Base-by-base conservation (phyloP, 1,140 invertebrate genomes). In the Daktulosphaira vitifoliae region DNA sequence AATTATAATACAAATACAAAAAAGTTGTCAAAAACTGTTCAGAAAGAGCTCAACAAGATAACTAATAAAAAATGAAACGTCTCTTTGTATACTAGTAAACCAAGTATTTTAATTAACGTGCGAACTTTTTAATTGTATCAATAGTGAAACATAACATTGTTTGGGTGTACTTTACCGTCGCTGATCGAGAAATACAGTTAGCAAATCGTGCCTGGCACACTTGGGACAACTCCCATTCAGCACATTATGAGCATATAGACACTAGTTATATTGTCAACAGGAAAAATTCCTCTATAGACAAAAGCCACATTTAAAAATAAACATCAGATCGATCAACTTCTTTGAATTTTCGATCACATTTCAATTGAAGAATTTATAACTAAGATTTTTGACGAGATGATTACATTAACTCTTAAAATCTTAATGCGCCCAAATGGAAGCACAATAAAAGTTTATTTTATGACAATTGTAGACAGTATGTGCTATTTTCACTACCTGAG, bases 101-200 rank as follows among this genome's bases (percentile, higher is more conserved):
- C n/a, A 62, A 46, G 11, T 33, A 29, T 62, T 62, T 62, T 18
- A 59, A 59, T 59, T 46, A 33, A 48, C 56, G 56, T 62, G 56
- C 42, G 56, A 62, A 62, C 44, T 13, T 29, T 44, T 62, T 25
- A 46, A 62, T 62, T 62, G 18, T 5, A 46, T 42, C n/a, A 26
- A 18, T 59, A 15, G 42, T 44, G 18, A 16, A 20, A 46, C 15
- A 25, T 6, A 13, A 25, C 38, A 56, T 26, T 18, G 23, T 20
- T 33, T 11, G 29, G 29, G 29, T 11, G 22, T 48, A 62, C 42
- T 48, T 33, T 33, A 39, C 22, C 18, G 56, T 9, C 4, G 11
- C 26, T 18, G 3, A 20, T 15, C 42, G 11, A 46, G 44, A 29
- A 33, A 16, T 29, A 62, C 42, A 6, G 16, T 33, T 56, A 29